Evolutionary conservation across 1,140 invertebrate genomes (phyloP).

Genomic region (Araneus ventricosus): DNA sequence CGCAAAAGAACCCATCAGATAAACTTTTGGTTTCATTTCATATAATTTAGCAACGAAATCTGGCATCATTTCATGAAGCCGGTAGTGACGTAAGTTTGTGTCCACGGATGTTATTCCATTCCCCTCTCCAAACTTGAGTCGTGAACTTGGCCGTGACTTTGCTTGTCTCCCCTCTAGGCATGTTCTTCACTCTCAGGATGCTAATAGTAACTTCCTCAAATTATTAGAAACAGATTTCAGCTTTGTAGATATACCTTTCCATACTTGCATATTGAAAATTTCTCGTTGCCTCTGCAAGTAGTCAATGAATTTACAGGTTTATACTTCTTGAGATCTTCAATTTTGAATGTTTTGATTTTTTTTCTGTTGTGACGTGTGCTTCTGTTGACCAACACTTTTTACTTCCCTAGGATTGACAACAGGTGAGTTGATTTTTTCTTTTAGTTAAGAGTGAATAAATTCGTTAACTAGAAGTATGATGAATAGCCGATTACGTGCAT

Average conservation of each 20-base stretch:
- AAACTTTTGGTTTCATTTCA: no score
- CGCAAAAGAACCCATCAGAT: no score
- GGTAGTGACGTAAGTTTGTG: slow-evolving; percentile 56
- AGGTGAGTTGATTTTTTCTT: slow-evolving; percentile 44
- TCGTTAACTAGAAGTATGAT: background rate
- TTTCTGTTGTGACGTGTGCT: slow-evolving; percentile 74
- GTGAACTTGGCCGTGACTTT: slow-evolving; percentile 75
- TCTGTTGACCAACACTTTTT: slow-evolving; percentile 42
- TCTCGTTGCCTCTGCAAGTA: background rate
- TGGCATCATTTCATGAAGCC: slow-evolving; percentile 28
- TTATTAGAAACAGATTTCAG: slow-evolving; percentile 33
- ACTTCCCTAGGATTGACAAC: slow-evolving; percentile 6
- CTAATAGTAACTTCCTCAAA: slow-evolving; percentile 55
- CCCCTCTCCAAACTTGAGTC: slow-evolving; percentile 65
- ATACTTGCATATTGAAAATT: background rate
- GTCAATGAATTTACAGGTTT: background rate
- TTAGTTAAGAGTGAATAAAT: background rate
- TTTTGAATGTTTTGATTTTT: slow-evolving; percentile 72
- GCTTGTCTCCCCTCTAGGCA: slow-evolving; percentile 68
- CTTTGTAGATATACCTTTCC: background rate
- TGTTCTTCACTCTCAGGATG: slow-evolving; percentile 63
- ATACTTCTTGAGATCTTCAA: background rate
- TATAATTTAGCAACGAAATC: background rate
- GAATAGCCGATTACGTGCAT: background rate
- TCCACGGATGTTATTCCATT: slow-evolving; percentile 73